A percentile compares a stretch with the other conserved stretches of the same genome.
Conservation (phyloP, 2,797 vertebrate species). For the Micrastur ruficollis region DNA sequence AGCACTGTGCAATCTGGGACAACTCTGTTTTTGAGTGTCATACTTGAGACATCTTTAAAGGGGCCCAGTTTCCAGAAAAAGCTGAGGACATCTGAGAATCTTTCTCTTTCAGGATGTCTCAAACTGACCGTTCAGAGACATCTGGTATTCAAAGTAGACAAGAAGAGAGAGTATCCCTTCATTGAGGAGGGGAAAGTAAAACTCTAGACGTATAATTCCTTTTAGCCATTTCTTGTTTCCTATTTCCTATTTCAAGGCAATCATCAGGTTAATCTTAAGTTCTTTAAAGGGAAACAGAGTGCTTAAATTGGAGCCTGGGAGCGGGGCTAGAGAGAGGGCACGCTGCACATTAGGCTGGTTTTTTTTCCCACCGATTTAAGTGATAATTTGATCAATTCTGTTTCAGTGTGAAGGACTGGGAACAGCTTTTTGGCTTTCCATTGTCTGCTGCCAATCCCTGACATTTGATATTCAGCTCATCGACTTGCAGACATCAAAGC, state of each 20-base stretch:
- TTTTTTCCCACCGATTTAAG: conserved; percentile 28
- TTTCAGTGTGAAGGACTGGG: not conserved
- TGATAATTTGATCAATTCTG: conserved; percentile 33
- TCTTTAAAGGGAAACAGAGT: conserved; percentile 16
- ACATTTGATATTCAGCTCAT: conserved; percentile 9
- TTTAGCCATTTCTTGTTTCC: not conserved
- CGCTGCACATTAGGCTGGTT: not conserved
- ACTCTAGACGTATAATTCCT: not conserved
- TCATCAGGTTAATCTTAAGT: conserved; percentile 39
- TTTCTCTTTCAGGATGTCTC: conserved; percentile 11
- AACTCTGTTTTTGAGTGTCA: not conserved
- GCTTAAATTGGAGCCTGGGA: conserved; percentile 18
- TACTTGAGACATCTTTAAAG: conserved; percentile 7
- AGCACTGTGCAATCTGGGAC: conserved; percentile 9
- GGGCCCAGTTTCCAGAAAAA: conserved; percentile 20
- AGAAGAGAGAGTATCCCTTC: not conserved
- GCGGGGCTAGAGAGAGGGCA: not conserved
- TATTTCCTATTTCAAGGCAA: conserved; percentile 34
- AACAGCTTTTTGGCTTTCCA: conserved; percentile 39
- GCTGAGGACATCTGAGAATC: conserved; percentile 12
- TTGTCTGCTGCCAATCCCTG: not conserved
- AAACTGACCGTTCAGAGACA: not conserved
- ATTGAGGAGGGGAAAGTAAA: not conserved
- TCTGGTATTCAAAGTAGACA: conserved; percentile 27
- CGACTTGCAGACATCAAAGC: not conserved